Conservation (phyloP, 2,113 vertebrate species). For the Tichodroma muraria region DNA sequence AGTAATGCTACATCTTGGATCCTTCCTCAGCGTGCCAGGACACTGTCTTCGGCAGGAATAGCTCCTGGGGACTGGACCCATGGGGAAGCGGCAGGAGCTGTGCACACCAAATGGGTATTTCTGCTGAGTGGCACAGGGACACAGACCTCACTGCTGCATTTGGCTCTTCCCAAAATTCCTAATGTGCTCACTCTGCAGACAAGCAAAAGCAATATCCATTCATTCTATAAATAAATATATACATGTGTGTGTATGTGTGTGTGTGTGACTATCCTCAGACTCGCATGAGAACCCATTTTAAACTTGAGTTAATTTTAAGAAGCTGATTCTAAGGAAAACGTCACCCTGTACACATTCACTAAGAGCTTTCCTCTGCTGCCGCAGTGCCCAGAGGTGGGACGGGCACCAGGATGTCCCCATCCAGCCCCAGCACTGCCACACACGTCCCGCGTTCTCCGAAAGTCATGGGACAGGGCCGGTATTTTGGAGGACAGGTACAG, state of each 20-base stretch:
- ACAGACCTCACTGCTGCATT: background rate
- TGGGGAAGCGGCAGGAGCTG: background rate
- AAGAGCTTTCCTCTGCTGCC: background rate
- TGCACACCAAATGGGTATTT: background rate
- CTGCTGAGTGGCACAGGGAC: background rate
- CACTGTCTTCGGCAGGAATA: background rate
- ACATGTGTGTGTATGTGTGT: fast-evolving
- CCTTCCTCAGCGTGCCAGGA: background rate
- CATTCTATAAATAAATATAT: background rate
- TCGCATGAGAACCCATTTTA: fast-evolving
- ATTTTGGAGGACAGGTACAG: background rate
- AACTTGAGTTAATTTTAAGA: background rate
- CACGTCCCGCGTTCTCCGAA: fast-evolving
- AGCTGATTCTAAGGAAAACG: background rate
- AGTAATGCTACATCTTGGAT: background rate
- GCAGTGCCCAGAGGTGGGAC: fast-evolving
- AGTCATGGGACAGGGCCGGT: fast-evolving
- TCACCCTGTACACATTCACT: too few relatives aligned
- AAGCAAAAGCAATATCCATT: background rate
- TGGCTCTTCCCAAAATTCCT: background rate
- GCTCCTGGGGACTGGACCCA: background rate
- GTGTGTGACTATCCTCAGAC: background rate
- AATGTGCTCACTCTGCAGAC: background rate
- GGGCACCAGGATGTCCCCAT: fast-evolving
- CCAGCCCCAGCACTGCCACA: background rate